Conservation (phyloP, 92 coral and sea anemone species). For the Heliopora coerulea region DNA sequence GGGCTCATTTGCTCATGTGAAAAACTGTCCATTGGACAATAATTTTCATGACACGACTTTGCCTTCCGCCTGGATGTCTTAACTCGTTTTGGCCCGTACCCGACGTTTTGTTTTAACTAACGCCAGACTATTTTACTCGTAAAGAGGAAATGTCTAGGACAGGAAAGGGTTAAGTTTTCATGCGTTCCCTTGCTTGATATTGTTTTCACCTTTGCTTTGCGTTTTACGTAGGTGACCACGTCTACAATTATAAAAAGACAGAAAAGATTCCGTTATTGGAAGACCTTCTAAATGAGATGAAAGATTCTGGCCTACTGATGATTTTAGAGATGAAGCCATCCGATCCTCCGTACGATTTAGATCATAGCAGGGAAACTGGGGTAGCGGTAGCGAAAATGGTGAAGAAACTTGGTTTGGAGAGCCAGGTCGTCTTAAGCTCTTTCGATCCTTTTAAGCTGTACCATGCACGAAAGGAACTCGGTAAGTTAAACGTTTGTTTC, state of each 20-base stretch:
- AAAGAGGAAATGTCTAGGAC: no score
- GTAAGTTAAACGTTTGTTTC: conserved; percentile 60
- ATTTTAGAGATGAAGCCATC: conserved; percentile 84
- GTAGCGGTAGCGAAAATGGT: conserved; percentile 74
- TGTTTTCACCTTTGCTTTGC: not conserved
- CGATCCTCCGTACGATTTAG: conserved; percentile 30
- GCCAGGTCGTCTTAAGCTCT: conserved; percentile 68
- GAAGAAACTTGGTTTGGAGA: conserved; percentile 54
- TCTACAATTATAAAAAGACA: conserved; percentile 48
- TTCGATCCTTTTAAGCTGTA: conserved; percentile 80
- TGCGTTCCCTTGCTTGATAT: no score
- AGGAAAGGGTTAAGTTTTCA: no score
- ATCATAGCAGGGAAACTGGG: conserved; percentile 70
- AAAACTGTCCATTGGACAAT: no score
- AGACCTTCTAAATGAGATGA: conserved; percentile 68
- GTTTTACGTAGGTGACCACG: conserved; percentile 40
- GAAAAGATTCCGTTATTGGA: conserved; percentile 73
- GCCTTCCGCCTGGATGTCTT: no score
- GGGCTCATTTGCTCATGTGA: no score
- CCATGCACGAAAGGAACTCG: conserved; percentile 62
- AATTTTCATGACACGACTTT: no score
- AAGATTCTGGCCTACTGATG: conserved; percentile 67
- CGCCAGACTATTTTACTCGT: no score
- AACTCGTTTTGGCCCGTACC: no score
- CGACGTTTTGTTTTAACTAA: no score